A percentile compares a stretch with the other conserved stretches of the same genome.
phyloP scores from a whole-genome alignment of 1,140 invertebrate species.

The Zaprionus taronus region DNA sequence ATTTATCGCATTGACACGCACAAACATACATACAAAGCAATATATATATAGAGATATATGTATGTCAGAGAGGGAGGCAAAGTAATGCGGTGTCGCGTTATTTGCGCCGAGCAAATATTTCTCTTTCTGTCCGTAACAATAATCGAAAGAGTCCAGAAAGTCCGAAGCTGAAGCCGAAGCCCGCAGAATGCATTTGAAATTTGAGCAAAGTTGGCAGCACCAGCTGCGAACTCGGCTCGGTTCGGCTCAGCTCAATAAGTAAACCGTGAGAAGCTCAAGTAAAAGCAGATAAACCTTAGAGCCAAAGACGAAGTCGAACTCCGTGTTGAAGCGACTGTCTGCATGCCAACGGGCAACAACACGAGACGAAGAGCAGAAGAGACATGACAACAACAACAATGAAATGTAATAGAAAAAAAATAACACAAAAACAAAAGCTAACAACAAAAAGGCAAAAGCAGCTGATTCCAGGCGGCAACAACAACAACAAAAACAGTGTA shows the following conservation, averaged over 20 bases:
- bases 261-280: constrained; percentile 79
- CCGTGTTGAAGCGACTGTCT: constrained; percentile 5
- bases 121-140: constrained; percentile 30
- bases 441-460: constrained; percentile 41
- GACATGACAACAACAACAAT: constrained; percentile 18
- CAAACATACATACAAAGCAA: neutral
- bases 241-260: constrained; percentile 57
- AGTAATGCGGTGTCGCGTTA: constrained; percentile 34
- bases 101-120: constrained; percentile 48
- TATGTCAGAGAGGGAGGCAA: constrained; percentile 4
- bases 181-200: constrained; percentile 53
- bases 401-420: constrained; percentile 31
- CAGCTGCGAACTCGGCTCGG: neutral
- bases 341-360: constrained; percentile 59
- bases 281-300: constrained; percentile 77
- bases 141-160: constrained; percentile 33
- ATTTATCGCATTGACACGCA: constrained; percentile 28
- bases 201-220: constrained; percentile 60
- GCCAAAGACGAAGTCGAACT: constrained; percentile 9
- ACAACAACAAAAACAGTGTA: constrained; percentile 63
- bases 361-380: constrained; percentile 32
- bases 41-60: neutral
- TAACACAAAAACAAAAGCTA: constrained; percentile 31
- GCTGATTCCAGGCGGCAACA: constrained; percentile 44
- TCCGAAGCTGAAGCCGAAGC: constrained; percentile 24